Conservation (phyloP, 2,113 vertebrate species). For the Eubucco bourcierii region DNA sequence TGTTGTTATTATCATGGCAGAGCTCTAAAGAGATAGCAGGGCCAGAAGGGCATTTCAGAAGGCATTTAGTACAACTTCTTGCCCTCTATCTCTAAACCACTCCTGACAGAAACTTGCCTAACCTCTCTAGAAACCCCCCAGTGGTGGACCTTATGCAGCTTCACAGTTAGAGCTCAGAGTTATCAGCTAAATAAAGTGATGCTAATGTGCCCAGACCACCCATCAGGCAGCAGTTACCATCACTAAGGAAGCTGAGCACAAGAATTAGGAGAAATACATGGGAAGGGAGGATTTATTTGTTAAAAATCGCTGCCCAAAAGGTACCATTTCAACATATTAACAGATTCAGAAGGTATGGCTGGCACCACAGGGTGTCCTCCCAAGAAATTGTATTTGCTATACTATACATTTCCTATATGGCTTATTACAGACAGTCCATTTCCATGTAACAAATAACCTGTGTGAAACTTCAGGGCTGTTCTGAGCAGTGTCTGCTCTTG, state of each 20-base stretch:
- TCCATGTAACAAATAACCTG: not conserved
- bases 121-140: not conserved
- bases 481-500: not conserved
- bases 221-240: conserved; percentile 3
- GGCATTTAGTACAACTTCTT: not conserved
- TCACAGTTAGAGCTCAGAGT: not conserved
- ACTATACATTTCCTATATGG: not conserved
- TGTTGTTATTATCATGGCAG: not conserved
- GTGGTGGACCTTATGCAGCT: not conserved
- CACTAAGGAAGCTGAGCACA: not conserved
- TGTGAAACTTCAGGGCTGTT: not conserved
- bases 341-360: not conserved
- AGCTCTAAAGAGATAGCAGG: not conserved
- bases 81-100: not conserved
- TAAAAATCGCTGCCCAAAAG: not conserved
- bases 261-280: not conserved
- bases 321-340: not conserved
- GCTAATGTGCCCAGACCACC: not conserved
- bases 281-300: not conserved
- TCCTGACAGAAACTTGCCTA: not conserved
- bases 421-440: not conserved
- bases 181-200: not conserved
- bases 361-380: not conserved
- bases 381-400: not conserved
- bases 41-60: not conserved